Evolutionary conservation across 2,888 invertebrate genomes (phyloP).

Genomic region (Leptogaster cylindrica): DNA sequence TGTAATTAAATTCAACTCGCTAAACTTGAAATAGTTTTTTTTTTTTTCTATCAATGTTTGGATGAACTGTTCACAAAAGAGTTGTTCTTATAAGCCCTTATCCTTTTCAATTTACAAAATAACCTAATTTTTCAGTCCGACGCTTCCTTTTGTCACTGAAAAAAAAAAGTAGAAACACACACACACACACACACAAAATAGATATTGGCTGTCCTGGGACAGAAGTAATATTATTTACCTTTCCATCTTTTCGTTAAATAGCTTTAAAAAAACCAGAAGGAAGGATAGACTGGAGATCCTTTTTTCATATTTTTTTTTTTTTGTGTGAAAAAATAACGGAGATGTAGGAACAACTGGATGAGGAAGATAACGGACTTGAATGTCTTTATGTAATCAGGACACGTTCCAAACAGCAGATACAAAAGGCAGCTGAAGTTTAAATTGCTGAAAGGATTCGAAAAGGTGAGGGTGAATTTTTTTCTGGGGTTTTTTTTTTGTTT

Average conservation of each 20-base stretch:
- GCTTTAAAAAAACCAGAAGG: slow-evolving; percentile 13
- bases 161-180: no score
- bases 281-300: not conserved
- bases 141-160: slow-evolving; percentile 33
- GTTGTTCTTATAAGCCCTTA: slow-evolving; percentile 42
- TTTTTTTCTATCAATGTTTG: slow-evolving; percentile 2
- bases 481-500: slow-evolving; percentile 6
- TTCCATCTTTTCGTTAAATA: slow-evolving; percentile 20
- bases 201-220: slow-evolving; percentile 9
- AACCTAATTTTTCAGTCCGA: slow-evolving; percentile 42
- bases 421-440: slow-evolving; percentile 40
- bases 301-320: no score
- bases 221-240: slow-evolving; percentile 36
- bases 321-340: no score
- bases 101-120: slow-evolving; percentile 38
- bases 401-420: slow-evolving; percentile 40
- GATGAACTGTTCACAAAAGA: slow-evolving; percentile 13
- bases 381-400: slow-evolving; percentile 35
- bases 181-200: no score
- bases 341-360: slow-evolving; percentile 7
- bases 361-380: slow-evolving; percentile 3
- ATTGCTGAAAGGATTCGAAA: slow-evolving; percentile 36
- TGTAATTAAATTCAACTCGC: no score
- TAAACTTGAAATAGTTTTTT: slow-evolving; percentile 5
- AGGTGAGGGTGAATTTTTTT: no score